Evolutionary conservation across 2,797 vertebrate species (phyloP).

Genomic region (Tiaroga cobitis): DNA sequence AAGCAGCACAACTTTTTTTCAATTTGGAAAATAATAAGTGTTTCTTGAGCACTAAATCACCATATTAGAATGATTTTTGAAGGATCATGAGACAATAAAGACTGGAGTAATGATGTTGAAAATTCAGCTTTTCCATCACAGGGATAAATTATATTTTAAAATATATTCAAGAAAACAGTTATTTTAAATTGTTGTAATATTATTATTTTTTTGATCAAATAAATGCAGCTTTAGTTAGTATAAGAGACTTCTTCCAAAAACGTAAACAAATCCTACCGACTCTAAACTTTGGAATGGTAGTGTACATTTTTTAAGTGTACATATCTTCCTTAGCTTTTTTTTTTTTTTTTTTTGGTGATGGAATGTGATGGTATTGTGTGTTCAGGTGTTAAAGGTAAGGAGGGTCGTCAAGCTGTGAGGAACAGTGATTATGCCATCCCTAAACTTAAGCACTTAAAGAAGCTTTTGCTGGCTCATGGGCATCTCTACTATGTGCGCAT

Average conservation of each 20-base stretch:
- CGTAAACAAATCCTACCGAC: background rate
- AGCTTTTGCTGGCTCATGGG: conserved; percentile 91
- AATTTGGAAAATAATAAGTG: background rate
- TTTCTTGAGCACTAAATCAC: background rate
- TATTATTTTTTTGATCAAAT: background rate
- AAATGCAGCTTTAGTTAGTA: background rate
- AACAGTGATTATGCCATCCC: conserved; percentile 98
- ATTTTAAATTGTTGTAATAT: background rate
- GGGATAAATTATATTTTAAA: no score
- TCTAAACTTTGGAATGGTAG: background rate
- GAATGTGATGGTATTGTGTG: background rate
- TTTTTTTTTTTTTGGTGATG: no score
- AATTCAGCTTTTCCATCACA: background rate
- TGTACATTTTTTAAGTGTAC: background rate
- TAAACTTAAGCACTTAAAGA: conserved; percentile 96
- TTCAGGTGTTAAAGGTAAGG: conserved; percentile 95
- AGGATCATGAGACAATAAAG: background rate
- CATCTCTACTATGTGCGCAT: conserved; percentile 99
- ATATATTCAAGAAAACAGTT: background rate
- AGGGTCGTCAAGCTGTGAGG: conserved; percentile 94
- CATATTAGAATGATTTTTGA: background rate
- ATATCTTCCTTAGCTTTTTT: background rate
- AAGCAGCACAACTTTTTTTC: background rate
- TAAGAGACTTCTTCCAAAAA: background rate
- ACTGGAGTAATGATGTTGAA: background rate